Evolutionary conservation across 2,797 vertebrate species (phyloP), one percentile per base, ranked within the genome.

Genomic region (Alcedo atthis): DNA sequence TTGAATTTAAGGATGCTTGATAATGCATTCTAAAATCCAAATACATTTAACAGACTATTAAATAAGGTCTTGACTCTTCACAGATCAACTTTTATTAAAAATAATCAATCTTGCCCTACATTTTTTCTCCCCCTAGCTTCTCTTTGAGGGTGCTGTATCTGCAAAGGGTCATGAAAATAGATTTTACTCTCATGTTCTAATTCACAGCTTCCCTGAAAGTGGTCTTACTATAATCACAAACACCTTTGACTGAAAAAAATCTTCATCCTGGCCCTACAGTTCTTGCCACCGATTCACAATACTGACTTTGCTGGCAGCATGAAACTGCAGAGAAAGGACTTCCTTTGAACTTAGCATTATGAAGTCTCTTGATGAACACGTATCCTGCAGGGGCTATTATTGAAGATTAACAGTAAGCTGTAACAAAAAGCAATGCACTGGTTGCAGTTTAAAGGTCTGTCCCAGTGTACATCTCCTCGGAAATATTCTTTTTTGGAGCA

Each of bases 361-460:
- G 2, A 76, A 67, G 17, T 57, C 32, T 76, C 63, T 14, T 63
- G 40, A 81, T n/a, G 55, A 55, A 55, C 5, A 15, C 6, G 24
- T 20, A 46, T 12, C 66, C 51, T 46, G 69, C 32, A 32, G 73
- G 83, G 20, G n/a, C 11, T 87, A 42, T 28, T 51, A 51, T 49
- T 21, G 43, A 81, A 80, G 32, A 73, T 11, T 81, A 84, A 54
- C 19, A 85, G 42, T 26, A 66, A 77, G 21, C 22, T 69, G 45
- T 9, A 77, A 28, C 37, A 82, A 88, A 92, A 89, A 54, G 55
- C 14, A 45, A 71, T 48, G 68, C 40, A 66, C 16, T 10, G 22
- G 15, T 66, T 64, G 81, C 3, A 61, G 58, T 70, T 70, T 64
- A 5, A 78, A 83, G 88, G 93, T 96, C 62, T 94, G 95, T 93